phyloP scores from a whole-genome alignment of 1,140 invertebrate genomes.

The Musca domestica region DNA sequence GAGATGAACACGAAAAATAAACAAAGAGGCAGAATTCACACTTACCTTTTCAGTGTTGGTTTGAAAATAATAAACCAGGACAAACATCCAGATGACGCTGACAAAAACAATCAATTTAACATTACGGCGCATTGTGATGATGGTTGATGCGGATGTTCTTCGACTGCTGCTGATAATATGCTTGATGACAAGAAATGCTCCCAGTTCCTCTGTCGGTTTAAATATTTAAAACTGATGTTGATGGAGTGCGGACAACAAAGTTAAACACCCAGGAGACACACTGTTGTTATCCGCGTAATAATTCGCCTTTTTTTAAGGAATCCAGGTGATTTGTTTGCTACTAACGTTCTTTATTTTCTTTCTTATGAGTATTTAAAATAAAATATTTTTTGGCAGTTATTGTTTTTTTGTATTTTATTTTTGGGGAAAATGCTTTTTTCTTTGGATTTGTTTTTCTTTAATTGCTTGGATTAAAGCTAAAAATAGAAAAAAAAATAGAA shows the following conservation, averaged over 20 bases:
- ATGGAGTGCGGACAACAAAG: no score
- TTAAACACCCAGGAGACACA: no score
- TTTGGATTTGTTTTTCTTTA: neutral
- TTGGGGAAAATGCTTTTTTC: neutral
- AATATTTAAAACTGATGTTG: no score
- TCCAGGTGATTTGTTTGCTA: neutral
- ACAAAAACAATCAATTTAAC: conserved; percentile 53
- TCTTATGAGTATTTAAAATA: neutral
- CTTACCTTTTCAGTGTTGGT: conserved; percentile 52
- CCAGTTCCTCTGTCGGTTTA: no score
- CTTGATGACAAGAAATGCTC: no score
- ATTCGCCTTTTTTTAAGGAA: neutral
- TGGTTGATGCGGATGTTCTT: neutral
- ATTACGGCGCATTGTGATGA: conserved; percentile 48
- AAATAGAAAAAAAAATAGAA: neutral
- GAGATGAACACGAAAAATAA: neutral
- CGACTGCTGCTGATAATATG: neutral
- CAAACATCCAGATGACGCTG: conserved; percentile 53
- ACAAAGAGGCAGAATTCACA: neutral
- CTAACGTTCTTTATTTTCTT: neutral
- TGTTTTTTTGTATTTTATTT: neutral
- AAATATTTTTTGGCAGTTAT: conserved; percentile 10
- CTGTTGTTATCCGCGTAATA: neutral
- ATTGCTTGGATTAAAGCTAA: neutral
- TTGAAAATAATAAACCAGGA: conserved; percentile 53